A percentile compares a stretch with the other conserved stretches of the same genome.
Evolutionary conservation across 2,888 invertebrate genomes (phyloP).

Genomic region (Ashinkailepas kermadecensis): DNA sequence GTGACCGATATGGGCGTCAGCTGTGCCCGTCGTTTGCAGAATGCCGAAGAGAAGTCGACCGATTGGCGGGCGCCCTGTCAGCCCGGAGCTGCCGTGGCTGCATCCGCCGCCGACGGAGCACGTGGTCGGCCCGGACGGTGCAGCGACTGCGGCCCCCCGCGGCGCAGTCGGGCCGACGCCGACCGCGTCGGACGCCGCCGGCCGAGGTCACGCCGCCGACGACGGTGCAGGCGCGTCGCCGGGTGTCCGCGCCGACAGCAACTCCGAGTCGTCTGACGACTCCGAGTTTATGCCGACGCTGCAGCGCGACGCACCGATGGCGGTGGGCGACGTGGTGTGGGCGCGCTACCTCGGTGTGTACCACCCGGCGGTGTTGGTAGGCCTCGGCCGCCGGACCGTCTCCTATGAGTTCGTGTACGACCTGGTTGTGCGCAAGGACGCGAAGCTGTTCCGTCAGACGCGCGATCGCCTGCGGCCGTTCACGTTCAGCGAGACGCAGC

Average conservation of each 20-base stretch:
- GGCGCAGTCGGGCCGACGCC: slow-evolving; percentile 26
- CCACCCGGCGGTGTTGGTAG: slow-evolving; percentile 38
- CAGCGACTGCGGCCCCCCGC: too few species aligned
- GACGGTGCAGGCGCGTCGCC: too few species aligned
- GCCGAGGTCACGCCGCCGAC: too few species aligned
- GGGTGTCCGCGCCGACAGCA: too few species aligned
- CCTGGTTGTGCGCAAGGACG: slow-evolving; percentile 37
- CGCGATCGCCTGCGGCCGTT: slow-evolving; percentile 37
- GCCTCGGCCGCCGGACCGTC: slow-evolving; percentile 39
- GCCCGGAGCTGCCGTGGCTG: slow-evolving; percentile 38
- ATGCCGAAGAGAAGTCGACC: slow-evolving; percentile 38
- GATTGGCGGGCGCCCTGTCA: slow-evolving; percentile 33
- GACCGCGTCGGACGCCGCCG: slow-evolving; percentile 6
- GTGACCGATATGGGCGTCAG: slow-evolving; percentile 36
- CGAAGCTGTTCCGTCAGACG: slow-evolving; percentile 38
- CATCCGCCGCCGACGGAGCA: too few species aligned
- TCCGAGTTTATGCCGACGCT: slow-evolving; percentile 36
- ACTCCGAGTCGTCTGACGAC: slow-evolving; percentile 38
- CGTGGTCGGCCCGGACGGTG: too few species aligned
- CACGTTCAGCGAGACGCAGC: slow-evolving; percentile 36
- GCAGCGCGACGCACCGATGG: slow-evolving; percentile 38
- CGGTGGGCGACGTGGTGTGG: slow-evolving; percentile 35
- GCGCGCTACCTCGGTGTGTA: slow-evolving; percentile 37
- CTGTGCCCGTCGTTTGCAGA: slow-evolving; percentile 40
- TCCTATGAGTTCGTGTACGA: slow-evolving; percentile 39